Evolutionary conservation across 2,797 vertebrate species (phyloP).

Genomic region (Arctocebus calabarensis): DNA sequence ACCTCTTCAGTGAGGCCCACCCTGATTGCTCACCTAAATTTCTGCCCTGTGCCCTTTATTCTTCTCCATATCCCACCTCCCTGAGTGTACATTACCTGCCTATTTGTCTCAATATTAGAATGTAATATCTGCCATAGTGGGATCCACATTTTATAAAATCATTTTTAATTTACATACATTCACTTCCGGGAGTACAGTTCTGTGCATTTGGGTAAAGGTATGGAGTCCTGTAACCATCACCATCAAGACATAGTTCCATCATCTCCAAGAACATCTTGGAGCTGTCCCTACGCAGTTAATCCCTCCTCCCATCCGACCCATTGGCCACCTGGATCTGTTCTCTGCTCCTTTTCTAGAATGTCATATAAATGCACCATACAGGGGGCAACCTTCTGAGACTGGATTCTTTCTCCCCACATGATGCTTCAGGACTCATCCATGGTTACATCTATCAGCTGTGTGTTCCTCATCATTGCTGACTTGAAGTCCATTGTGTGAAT

Average conservation of each 20-base stretch:
- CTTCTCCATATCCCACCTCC: neutral
- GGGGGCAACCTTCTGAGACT: accelerated
- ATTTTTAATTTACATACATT: neutral
- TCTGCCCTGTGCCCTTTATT: neutral
- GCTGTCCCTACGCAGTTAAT: neutral
- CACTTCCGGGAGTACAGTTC: neutral
- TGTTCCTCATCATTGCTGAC: no score
- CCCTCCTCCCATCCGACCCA: neutral
- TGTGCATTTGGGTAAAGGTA: neutral
- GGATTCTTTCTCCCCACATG: neutral
- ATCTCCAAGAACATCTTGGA: neutral
- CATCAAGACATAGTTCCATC: neutral
- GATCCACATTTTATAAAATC: neutral
- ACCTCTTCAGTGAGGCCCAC: neutral
- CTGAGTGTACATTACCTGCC: no score
- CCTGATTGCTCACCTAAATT: neutral
- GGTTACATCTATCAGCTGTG: accelerated
- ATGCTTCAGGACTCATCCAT: no score
- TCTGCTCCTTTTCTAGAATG: neutral
- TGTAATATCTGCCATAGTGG: neutral
- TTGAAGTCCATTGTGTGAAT: accelerated
- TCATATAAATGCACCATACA: neutral
- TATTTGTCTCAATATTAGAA: neutral
- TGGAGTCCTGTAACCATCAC: neutral
- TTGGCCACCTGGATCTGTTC: neutral